phyloP scores from a whole-genome alignment of 2,113 vertebrate species.

The Penelope pileata region DNA sequence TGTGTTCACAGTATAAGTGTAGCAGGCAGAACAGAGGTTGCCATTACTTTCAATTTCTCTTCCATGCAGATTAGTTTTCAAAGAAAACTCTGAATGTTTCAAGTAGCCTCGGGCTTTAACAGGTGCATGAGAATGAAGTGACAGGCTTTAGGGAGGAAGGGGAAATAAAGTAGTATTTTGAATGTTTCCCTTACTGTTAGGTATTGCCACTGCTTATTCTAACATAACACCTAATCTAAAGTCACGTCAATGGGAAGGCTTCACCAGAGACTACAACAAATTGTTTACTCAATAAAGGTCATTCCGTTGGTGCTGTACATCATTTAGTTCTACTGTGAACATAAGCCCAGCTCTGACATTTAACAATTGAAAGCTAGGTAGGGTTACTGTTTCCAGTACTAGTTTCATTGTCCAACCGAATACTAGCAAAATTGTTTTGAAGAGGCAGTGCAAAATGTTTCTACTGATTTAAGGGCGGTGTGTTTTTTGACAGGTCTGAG shows the following conservation, averaged over 20 bases:
- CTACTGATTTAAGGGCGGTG: conserved; percentile 28
- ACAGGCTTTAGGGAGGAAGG: neutral
- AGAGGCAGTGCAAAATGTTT: conserved; percentile 3
- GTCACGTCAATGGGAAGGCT: conserved; percentile 21
- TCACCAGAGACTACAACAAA: conserved; percentile 41
- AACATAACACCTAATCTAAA: neutral
- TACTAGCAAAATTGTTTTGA: neutral
- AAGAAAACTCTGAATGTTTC: neutral
- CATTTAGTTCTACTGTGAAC: conserved; percentile 38
- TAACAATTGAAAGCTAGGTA: conserved; percentile 28
- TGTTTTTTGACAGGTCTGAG: conserved; percentile 30
- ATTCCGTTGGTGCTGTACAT: conserved; percentile 16
- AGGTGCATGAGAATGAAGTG: neutral
- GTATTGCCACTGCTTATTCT: conserved; percentile 6
- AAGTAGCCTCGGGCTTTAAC: neutral
- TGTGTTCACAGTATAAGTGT: neutral
- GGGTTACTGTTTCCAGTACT: conserved; percentile 17
- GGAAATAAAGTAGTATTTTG: neutral
- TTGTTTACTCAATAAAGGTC: conserved; percentile 60
- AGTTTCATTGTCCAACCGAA: conserved; percentile 17
- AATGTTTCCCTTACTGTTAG: conserved; percentile 4
- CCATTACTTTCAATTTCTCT: neutral
- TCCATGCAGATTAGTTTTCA: conserved; percentile 13
- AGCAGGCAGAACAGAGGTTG: neutral
- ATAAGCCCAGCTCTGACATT: conserved; percentile 10